phyloP scores from a whole-genome alignment of 2,888 invertebrate species.

The Drosophila seclusa region DNA sequence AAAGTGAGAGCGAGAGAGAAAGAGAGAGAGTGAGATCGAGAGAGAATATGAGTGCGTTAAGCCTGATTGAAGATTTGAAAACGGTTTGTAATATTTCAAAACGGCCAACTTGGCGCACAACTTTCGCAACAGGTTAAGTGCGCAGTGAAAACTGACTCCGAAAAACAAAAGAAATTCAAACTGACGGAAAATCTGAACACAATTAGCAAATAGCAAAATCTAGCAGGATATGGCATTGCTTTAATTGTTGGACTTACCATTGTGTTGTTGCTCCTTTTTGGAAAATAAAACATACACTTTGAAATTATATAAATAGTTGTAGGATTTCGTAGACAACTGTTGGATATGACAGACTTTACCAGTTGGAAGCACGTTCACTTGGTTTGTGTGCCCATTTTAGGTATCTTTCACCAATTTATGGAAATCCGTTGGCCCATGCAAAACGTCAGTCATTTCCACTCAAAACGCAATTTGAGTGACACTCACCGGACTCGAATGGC shows the following conservation, averaged over 20 bases:
- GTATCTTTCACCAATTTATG: slow-evolving; percentile 82
- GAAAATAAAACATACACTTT: background rate
- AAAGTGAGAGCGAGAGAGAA: slow-evolving; percentile 11
- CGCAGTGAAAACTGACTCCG: slow-evolving; percentile 31
- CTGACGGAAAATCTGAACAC: background rate
- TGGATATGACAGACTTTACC: slow-evolving; percentile 36
- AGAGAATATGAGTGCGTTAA: slow-evolving; percentile 10
- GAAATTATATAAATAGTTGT: background rate
- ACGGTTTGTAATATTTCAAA: slow-evolving; percentile 48
- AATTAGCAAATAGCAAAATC: slow-evolving; percentile 1
- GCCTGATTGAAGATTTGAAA: slow-evolving; percentile 42
- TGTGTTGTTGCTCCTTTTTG: slow-evolving; percentile 14
- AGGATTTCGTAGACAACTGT: background rate
- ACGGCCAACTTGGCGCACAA: slow-evolving; percentile 60
- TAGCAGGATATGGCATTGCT: background rate
- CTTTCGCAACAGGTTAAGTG: slow-evolving; percentile 71
- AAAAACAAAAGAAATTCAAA: slow-evolving; percentile 29
- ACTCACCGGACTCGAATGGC: slow-evolving; percentile 54
- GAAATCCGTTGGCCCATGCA: slow-evolving; percentile 74
- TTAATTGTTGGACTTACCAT: slow-evolving; percentile 51
- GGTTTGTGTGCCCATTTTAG: slow-evolving; percentile 66
- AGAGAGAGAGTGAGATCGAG: slow-evolving; percentile 1
- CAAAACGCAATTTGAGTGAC: slow-evolving; percentile 79
- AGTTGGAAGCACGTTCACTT: slow-evolving; percentile 64
- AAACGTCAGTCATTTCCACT: slow-evolving; percentile 68